Percentiles rank a stretch among this genome's conserved stretches.
These are phyloP conservation scores for Catharus fuscescens DNA, from an alignment of 2,113 vertebrate species.

Conservation along the genomic window DNA sequence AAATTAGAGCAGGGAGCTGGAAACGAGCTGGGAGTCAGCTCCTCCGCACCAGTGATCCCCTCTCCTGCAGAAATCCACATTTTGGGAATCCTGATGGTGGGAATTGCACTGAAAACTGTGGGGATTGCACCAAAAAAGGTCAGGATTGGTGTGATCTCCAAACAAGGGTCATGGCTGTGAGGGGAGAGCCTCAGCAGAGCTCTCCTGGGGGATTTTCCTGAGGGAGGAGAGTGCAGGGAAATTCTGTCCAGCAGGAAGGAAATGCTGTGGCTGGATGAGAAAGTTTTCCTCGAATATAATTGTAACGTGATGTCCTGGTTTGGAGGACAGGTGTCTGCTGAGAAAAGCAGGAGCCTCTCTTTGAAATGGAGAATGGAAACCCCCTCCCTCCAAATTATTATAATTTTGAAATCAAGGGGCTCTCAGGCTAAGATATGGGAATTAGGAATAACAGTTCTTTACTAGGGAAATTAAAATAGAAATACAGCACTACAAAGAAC, in stretches of 20 bases:
- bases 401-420: too few relatives aligned
- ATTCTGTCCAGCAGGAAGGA: not conserved
- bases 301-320: too few relatives aligned
- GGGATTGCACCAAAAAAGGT: not conserved
- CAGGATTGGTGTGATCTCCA: not conserved
- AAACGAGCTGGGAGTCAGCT: not conserved
- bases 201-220: not conserved
- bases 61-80: not conserved
- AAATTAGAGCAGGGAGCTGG: not conserved
- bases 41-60: not conserved
- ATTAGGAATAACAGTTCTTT: too few relatives aligned
- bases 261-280: not conserved
- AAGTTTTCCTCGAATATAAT: not conserved
- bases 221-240: not conserved
- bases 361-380: too few relatives aligned
- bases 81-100: fast-evolving
- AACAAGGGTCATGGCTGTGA: not conserved
- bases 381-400: too few relatives aligned
- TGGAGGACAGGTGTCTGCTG: too few relatives aligned
- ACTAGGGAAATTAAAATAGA: too few relatives aligned
- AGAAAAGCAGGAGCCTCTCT: too few relatives aligned
- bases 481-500: too few relatives aligned
- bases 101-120: too few relatives aligned
- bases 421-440: too few relatives aligned
- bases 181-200: not conserved